Conservation (phyloP, 2,888 invertebrate genomes). For the Callyntrura sp. region DNA sequence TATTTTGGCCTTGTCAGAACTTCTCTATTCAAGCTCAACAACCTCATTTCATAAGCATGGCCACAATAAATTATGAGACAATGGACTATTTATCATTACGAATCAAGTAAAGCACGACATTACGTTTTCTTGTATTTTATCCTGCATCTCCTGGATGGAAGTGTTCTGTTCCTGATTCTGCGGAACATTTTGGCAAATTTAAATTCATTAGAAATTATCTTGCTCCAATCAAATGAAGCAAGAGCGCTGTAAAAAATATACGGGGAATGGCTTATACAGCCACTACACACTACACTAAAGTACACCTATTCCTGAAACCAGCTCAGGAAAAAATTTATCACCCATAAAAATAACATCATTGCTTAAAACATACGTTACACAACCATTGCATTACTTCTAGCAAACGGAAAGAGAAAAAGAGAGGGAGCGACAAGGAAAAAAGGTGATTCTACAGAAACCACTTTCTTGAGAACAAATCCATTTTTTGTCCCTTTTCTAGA, state of each 20-base stretch:
- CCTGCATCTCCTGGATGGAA: neutral
- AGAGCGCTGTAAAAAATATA: neutral
- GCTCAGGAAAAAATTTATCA: conserved; percentile 50
- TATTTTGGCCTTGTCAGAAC: too few relatives aligned
- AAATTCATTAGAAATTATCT: conserved; percentile 22
- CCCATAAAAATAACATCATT: conserved; percentile 50
- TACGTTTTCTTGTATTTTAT: conserved; percentile 1
- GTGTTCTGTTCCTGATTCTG: neutral
- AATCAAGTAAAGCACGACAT: neutral
- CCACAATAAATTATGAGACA: conserved; percentile 56
- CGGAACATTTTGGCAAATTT: neutral
- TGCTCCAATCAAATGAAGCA: neutral
- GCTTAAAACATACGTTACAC: conserved; percentile 17
- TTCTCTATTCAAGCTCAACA: neutral
- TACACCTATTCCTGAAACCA: conserved; percentile 49
- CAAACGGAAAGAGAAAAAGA: too few relatives aligned
- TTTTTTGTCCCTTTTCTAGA: conserved; percentile 16
- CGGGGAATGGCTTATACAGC: neutral
- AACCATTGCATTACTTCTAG: conserved; percentile 4
- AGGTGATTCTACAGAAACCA: conserved; percentile 9
- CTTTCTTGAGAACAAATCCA: conserved; percentile 20
- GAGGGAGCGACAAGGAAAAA: neutral
- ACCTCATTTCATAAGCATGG: conserved; percentile 20
- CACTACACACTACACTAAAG: neutral
- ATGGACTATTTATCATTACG: conserved; percentile 46